Conservation (phyloP, 2,797 vertebrate genomes). For the Phalloptychus januarius region DNA sequence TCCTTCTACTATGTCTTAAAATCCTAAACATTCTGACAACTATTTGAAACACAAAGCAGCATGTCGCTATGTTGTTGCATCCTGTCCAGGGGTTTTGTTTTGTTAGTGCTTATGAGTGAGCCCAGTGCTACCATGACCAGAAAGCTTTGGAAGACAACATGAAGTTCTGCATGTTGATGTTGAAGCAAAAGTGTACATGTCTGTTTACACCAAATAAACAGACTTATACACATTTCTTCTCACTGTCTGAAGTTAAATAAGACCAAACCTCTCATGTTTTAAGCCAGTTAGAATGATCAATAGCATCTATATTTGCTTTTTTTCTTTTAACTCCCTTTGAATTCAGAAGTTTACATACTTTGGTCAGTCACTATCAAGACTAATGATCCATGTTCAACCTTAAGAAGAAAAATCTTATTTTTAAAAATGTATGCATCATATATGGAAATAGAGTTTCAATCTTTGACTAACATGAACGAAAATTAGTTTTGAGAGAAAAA, state of each 20-base stretch:
- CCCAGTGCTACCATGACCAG: not conserved
- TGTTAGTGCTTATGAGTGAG: not conserved
- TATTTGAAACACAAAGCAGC: not conserved
- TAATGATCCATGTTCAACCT: not conserved
- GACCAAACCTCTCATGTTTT: no score
- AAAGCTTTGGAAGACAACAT: conserved; percentile 3
- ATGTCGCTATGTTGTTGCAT: not conserved
- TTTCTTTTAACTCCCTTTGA: no score
- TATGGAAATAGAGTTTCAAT: not conserved
- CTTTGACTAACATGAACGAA: not conserved
- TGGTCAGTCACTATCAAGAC: no score
- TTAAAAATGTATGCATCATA: not conserved
- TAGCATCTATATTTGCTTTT: no score
- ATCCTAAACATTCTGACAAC: not conserved
- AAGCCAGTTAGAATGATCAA: no score
- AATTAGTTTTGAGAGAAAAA: not conserved
- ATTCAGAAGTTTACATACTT: no score
- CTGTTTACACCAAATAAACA: not conserved
- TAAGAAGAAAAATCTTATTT: not conserved
- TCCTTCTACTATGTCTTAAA: not conserved
- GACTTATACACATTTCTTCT: not conserved
- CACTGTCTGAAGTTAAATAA: no score
- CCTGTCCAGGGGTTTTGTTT: not conserved
- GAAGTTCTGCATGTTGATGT: not conserved
- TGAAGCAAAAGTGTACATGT: not conserved